Conservation (phyloP, 2,113 vertebrate genomes). For the Anser cygnoides region DNA sequence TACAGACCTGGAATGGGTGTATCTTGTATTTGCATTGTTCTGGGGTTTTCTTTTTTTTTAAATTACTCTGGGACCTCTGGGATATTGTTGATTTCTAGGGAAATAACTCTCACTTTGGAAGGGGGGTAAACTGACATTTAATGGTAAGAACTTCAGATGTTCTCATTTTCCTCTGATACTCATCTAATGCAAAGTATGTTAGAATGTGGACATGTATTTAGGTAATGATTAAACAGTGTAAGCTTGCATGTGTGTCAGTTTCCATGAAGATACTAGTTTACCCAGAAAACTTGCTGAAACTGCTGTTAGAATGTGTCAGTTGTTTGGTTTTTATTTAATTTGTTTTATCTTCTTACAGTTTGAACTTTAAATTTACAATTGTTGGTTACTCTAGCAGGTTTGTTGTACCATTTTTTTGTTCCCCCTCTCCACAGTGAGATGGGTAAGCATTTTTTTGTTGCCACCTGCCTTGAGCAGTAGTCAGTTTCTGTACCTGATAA, state of each 20-base stretch:
- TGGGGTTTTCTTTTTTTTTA: not conserved
- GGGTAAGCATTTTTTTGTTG: not conserved
- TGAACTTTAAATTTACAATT: not conserved
- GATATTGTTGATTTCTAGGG: not conserved
- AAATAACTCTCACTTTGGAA: not conserved
- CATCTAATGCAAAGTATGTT: not conserved
- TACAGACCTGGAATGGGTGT: fast-evolving
- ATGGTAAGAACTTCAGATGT: not conserved
- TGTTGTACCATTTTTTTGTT: not conserved
- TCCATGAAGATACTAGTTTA: not conserved
- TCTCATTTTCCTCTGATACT: not conserved
- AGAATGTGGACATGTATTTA: not conserved
- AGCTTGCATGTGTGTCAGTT: not conserved
- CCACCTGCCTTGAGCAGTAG: not conserved
- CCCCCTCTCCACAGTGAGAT: not conserved
- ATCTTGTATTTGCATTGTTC: fast-evolving
- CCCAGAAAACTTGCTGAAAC: not conserved
- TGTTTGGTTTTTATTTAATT: not conserved
- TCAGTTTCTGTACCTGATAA: not conserved
- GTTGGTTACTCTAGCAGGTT: not conserved
- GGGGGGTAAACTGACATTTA: not conserved
- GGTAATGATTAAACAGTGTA: not conserved
- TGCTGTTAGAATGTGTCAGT: not conserved
- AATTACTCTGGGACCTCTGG: not conserved
- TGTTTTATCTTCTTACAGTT: not conserved